A percentile compares a stretch with the other conserved stretches of the same genome.
Evolutionary conservation across 2,888 invertebrate species (phyloP).

Genomic region (Chloromyia formosa): DNA sequence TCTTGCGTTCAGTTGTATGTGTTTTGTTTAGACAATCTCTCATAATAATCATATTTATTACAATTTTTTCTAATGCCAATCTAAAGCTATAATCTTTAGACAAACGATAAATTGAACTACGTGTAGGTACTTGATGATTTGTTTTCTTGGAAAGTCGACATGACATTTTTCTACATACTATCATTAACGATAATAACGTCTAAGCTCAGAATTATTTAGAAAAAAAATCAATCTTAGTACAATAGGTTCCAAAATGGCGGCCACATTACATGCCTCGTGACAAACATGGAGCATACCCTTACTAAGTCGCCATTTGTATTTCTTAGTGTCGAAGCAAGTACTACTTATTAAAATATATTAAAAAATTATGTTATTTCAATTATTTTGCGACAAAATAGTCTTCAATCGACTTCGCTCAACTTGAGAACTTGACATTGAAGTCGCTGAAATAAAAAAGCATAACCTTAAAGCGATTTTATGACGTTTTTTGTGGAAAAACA

Average conservation of each 20-base stretch:
- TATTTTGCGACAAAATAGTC: neutral
- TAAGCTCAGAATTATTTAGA: too few relatives aligned
- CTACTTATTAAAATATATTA: too few relatives aligned
- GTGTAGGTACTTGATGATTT: slow-evolving; percentile 3
- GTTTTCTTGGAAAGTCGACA: neutral
- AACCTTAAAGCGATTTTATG: slow-evolving; percentile 16
- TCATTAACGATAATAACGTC: too few relatives aligned
- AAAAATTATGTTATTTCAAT: neutral
- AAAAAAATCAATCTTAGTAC: neutral
- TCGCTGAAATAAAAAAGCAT: neutral
- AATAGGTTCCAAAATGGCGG: slow-evolving; percentile 13
- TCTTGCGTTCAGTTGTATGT: too few relatives aligned
- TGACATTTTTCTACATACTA: slow-evolving; percentile 8
- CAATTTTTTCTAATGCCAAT: too few relatives aligned
- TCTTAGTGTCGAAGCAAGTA: neutral
- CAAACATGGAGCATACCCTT: slow-evolving; percentile 22
- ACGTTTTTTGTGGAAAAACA: slow-evolving; percentile 26
- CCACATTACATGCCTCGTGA: neutral
- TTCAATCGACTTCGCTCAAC: neutral
- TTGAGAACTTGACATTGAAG: slow-evolving; percentile 32
- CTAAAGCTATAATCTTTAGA: neutral
- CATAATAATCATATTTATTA: too few relatives aligned
- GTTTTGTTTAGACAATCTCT: too few relatives aligned
- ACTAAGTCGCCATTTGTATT: neutral
- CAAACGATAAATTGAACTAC: slow-evolving; percentile 25